Base-by-base conservation (phyloP, 2,113 vertebrate genomes). In the Haemorhous mexicanus region DNA sequence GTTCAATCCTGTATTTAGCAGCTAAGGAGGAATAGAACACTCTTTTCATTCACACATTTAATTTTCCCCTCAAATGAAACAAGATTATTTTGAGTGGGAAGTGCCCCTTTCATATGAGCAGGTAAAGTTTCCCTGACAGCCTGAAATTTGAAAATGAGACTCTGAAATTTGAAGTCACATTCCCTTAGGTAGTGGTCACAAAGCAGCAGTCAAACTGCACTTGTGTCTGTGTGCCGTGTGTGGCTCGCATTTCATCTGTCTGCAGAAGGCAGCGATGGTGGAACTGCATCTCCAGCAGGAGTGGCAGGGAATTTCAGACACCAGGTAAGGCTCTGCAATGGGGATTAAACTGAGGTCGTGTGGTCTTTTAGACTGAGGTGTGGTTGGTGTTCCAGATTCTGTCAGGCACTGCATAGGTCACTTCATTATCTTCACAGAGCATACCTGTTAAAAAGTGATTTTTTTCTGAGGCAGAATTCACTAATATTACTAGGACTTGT, bases 171-270 rank as follows among this genome's bases (percentile, higher is more conserved):
- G 43, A 67, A 93, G 83, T 86, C 64, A 6, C 13, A 2, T 81
- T 90, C 43, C n/a, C 64, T 63, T 35, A 50, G 75, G 72, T 19
- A 47, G 1, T 35, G 39, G 67, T 90, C 55, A 67, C 39, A 47
- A 86, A 90, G 7, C 39, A 16, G 61, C 43, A 70, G 83, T 35
- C 12, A 33, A 81, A n/a, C 35, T 35, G 72, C 72, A 61, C 1
- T 0, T 53, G 58, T 35, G 23, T 37, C 35, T 61, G 58, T 61
- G 55, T 74, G 50, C 61, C 7, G 1, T 7, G 24, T 49, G 72
- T 5, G 0, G 50, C 46, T 85, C 0, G 0, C 35, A 3, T 83
- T 72, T 94, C 24, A 10, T 70, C 19, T 0, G 7, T 39, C 61
- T 84, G 9, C 80, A 50, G 81, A 44, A 89, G 28, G 69, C 86